Base-by-base conservation (phyloP, 2,797 vertebrate species). In the Australoheros facetus region DNA sequence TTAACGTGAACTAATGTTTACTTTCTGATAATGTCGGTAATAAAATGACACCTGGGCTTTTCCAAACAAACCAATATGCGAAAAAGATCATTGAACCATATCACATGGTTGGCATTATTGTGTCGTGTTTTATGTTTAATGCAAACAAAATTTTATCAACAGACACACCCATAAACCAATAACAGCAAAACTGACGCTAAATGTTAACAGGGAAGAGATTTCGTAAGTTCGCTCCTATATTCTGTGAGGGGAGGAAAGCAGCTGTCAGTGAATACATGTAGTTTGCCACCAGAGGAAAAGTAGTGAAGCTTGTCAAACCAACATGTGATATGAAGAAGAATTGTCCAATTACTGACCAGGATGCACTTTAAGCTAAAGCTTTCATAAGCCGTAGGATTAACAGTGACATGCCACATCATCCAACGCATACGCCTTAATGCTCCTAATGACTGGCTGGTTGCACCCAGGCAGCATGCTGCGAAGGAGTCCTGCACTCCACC, bases 351-450 rank as follows among this genome's bases (percentile, higher is more conserved):
- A 26, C 37, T 78, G 73, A 77, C 62, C 73, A 42, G 32, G 53
- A 34, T 78, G 69, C 19, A 64, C 62, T 84, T 77, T 81, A 79
- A 88, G 85, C 78, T 82, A 56, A 80, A 74, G 55, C 66, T 77
- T 64, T 77, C 55, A 89, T 72, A 84, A 84, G 66, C 60, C 73
- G 57, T 10, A 56, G 82, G 79, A 87, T 83, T 77, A 72, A 54
- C 79, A 70, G 30, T 75, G 66, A 73, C 13, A 32, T 21, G 48
- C 21, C 66, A 34, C 32, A 79, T 78, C 73, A 85, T 71, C 69
- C 55, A 66, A n/a, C 77, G 77, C 75, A 83, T 74, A 57, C 48
- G 56, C 2, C 42, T 70, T 64, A 3, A 55, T 56, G 60, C 81
- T 10, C 60, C 55, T 54, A 37, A 72, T 79, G 69, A 53, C 30